Evolutionary conservation across 2,113 vertebrate species (phyloP), one percentile per base, ranked within the genome.

Genomic region (Lipotes vexillifer): DNA sequence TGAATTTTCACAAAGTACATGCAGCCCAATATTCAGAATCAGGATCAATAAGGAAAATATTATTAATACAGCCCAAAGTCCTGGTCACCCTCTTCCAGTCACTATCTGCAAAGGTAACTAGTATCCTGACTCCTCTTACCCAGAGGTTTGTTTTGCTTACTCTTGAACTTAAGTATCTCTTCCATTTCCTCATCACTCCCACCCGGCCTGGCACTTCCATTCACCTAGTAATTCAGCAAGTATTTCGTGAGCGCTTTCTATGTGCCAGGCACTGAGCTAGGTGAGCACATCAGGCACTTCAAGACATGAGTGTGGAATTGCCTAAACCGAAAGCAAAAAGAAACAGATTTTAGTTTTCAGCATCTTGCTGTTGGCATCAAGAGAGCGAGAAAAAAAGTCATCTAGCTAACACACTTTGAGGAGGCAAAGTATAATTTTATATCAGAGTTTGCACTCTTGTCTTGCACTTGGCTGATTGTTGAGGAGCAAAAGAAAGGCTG

Each of bases 161-260:
- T 18, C 82, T 69, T 27, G 41, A 72, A 49, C 29, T 46, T 29
- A 33, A 57, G 8, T 71, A 71, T 6, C 20, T 63, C 23, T 49
- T 27, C 2, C 9, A 11, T 8, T 21, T 29, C 55, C n/a, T 31
- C 29, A 1, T 36, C 15, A 1, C n/a, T 38, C 46, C 10, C 18
- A 0, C 0, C 0, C 59, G 69, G 25, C 36, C 46, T 2, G 27
- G 29, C 8, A 20, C n/a, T 9, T 0, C 11, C 49, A 13, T 15
- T 10, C 38, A 20, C 7, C 20, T 1, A 31, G 31, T 27, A 31
- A 71, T 31, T 55, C 46, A 33, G 17, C 8, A 29, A 11, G 33
- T 29, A 31, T 27, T 68, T 18, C 1, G 1, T 18, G 46, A 36
- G 44, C 1, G 15, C 25, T 63, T 44, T n/a, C 74, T 55, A 7